phyloP scores from a whole-genome alignment of 2,888 invertebrate species.

The Alcis repandata region DNA sequence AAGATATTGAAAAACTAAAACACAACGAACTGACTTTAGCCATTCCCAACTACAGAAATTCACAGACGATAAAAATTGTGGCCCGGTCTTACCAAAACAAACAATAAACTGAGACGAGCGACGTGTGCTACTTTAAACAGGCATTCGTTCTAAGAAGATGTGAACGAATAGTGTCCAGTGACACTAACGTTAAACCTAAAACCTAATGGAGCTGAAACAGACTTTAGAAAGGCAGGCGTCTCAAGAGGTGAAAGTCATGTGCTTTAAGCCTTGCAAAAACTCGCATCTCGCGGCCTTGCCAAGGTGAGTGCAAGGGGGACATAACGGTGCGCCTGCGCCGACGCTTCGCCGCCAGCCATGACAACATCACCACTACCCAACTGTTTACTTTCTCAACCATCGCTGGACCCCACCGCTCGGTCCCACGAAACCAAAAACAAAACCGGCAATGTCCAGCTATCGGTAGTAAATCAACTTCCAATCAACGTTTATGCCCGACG shows the following conservation, averaged over 20 bases:
- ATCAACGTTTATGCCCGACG: conserved; percentile 49
- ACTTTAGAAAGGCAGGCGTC: conserved; percentile 79
- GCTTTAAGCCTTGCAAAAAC: conserved; percentile 83
- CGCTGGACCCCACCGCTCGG: conserved; percentile 45
- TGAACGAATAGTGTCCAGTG: conserved; percentile 39
- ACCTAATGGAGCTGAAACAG: conserved; percentile 54
- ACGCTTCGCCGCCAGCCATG: conserved; percentile 56
- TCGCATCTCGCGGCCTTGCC: conserved; percentile 85
- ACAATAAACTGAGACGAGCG: conserved; percentile 1
- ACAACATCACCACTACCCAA: conserved; percentile 56
- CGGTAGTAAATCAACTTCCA: conserved; percentile 42
- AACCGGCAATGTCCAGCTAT: conserved; percentile 54
- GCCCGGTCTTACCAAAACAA: neutral
- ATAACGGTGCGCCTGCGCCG: conserved; percentile 78
- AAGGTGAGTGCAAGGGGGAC: conserved; percentile 85
- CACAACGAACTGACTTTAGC: neutral
- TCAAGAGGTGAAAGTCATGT: conserved; percentile 84
- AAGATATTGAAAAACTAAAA: no score
- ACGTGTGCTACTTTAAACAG: conserved; percentile 19
- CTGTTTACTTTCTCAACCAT: conserved; percentile 59
- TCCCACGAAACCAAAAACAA: conserved; percentile 45
- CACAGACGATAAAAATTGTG: neutral
- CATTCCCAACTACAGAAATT: neutral
- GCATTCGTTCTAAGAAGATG: conserved; percentile 31
- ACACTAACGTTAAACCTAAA: conserved; percentile 44